Percentiles rank a stretch among this genome's conserved stretches.
These are phyloP conservation scores for Sinopyrophorus schimmeli DNA, from an alignment of 2,888 invertebrate species.

Conservation along the genomic window DNA sequence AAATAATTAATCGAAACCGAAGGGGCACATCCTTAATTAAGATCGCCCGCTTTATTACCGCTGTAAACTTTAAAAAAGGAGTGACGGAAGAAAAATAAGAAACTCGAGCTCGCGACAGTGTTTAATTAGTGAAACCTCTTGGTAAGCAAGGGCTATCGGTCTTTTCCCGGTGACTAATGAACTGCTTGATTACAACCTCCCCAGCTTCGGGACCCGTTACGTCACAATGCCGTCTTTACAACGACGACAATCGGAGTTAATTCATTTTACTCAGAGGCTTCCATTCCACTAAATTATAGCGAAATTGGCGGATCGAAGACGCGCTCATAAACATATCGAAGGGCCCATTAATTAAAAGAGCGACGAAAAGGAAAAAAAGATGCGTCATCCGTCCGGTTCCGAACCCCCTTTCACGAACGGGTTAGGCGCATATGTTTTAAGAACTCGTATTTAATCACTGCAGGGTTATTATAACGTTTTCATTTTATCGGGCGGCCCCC, in stretches of 20 bases:
- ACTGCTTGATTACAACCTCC: conserved; percentile 53
- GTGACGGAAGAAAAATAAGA: conserved; percentile 3
- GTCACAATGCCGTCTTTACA: conserved; percentile 31
- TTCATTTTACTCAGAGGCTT: conserved; percentile 47
- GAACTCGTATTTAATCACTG: conserved; percentile 19
- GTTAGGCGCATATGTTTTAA: conserved; percentile 24
- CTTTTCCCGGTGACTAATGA: conserved; percentile 57
- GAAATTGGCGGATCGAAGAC: conserved; percentile 21
- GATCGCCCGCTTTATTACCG: too few relatives aligned
- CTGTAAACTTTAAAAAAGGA: not conserved
- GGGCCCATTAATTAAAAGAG: conserved; percentile 25
- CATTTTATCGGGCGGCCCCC: conserved; percentile 33
- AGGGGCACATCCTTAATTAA: too few relatives aligned
- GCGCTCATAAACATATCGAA: conserved; percentile 20
- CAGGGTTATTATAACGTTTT: conserved; percentile 34
- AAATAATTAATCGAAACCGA: too few relatives aligned
- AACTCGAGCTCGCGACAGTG: conserved; percentile 44
- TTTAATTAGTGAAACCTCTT: conserved; percentile 54
- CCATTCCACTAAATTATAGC: conserved; percentile 31
- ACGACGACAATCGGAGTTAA: conserved; percentile 53
- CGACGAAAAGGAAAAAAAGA: conserved; percentile 1
- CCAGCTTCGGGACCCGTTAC: conserved; percentile 28
- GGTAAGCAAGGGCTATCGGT: conserved; percentile 52
- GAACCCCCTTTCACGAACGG: conserved; percentile 12
- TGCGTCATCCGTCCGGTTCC: conserved; percentile 1